Evolutionary conservation across 2,113 vertebrate species (phyloP).

Genomic region (Proteles cristata): DNA sequence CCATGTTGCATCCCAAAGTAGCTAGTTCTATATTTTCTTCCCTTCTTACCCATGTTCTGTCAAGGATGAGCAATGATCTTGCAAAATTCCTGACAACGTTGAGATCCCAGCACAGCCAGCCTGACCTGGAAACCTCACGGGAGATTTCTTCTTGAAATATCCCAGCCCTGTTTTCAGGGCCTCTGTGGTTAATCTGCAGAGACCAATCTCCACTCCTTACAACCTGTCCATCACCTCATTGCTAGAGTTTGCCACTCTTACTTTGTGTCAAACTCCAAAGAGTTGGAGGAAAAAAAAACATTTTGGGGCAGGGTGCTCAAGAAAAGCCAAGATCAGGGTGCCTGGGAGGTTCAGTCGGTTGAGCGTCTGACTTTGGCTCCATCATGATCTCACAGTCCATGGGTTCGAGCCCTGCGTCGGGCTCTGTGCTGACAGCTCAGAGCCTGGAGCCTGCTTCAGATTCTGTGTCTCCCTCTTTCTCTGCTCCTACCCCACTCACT

Average conservation of each 20-base stretch:
- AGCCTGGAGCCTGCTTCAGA: no score
- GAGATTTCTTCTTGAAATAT: constrained; percentile 39
- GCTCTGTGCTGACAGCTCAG: no score
- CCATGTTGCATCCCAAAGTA: not conserved
- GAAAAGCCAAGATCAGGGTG: not conserved
- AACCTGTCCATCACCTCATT: constrained; percentile 24
- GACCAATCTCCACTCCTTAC: not conserved
- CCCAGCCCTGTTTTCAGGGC: not conserved
- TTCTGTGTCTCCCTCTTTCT: no score
- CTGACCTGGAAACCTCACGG: constrained; percentile 36
- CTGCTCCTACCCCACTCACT: no score
- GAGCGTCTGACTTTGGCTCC: no score
- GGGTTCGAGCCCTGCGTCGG: no score
- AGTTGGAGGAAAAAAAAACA: not conserved
- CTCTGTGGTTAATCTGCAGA: constrained; percentile 51
- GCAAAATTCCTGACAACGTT: not conserved
- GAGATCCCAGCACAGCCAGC: constrained; percentile 24
- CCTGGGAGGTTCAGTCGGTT: no score
- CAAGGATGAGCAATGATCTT: constrained; percentile 51
- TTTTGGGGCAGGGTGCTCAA: not conserved
- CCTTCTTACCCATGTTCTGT: constrained; percentile 13
- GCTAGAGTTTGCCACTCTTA: not conserved
- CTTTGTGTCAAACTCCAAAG: constrained; percentile 47
- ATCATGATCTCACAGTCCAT: no score
- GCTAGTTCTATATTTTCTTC: constrained; percentile 26